These are phyloP conservation scores for Felis catus DNA, from an alignment of 2,113 vertebrate genomes.

Conservation along the genomic window DNA sequence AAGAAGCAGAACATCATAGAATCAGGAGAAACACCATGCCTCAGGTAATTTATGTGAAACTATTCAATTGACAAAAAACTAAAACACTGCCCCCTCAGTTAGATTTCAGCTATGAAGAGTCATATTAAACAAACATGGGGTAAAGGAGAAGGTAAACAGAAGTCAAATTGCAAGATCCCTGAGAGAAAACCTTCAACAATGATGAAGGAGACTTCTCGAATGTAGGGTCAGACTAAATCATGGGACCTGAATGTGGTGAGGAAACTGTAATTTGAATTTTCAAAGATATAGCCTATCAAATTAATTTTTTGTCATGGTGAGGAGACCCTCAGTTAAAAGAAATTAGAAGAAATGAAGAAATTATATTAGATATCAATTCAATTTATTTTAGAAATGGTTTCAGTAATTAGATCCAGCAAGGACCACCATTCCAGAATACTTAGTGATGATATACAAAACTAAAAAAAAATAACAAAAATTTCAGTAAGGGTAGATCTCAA, in stretches of 20 bases:
- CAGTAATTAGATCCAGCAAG: not conserved
- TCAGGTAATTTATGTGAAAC: not conserved
- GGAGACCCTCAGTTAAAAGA: not conserved
- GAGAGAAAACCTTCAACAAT: not conserved
- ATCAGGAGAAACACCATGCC: not conserved
- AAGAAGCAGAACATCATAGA: not conserved
- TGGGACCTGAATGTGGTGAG: accelerated
- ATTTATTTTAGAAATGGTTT: not conserved
- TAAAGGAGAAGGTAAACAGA: not conserved
- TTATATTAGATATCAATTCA: not conserved
- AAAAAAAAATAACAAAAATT: not conserved
- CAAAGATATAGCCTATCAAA: not conserved
- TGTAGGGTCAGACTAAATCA: accelerated
- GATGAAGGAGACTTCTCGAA: not conserved
- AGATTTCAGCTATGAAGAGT: not conserved
- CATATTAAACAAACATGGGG: not conserved
- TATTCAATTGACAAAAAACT: not conserved
- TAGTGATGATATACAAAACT: not conserved
- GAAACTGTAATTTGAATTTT: not conserved
- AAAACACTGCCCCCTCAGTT: not conserved
- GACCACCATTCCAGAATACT: not conserved
- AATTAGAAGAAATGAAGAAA: not conserved
- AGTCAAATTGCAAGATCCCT: not conserved
- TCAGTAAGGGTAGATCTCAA: not conserved
- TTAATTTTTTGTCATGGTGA: not conserved